A percentile compares a stretch with the other conserved stretches of the same genome.
These are phyloP conservation scores for Ochropleura plecta DNA, from an alignment of 2,888 invertebrate species.

Conservation along the genomic window DNA sequence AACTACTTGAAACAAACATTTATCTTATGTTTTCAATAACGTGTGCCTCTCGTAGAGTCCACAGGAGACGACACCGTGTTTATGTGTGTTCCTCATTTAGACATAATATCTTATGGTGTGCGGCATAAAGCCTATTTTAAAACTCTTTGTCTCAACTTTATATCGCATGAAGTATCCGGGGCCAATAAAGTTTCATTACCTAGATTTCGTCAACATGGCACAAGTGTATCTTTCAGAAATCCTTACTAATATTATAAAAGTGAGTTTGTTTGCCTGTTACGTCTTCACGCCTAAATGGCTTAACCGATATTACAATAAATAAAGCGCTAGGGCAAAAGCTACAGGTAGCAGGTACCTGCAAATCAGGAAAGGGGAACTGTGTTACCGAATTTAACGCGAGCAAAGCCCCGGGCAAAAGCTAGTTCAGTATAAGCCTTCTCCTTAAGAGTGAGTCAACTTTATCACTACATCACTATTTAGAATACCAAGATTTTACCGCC, in stretches of 20 bases:
- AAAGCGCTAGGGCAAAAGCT: too few relatives aligned
- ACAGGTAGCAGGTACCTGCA: too few relatives aligned
- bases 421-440: too few relatives aligned
- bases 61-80: conserved; percentile 49
- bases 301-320: too few relatives aligned
- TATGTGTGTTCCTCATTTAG: conserved; percentile 29
- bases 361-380: too few relatives aligned
- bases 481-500: neutral
- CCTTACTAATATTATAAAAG: too few relatives aligned
- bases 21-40: conserved; percentile 56
- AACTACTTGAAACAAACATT: conserved; percentile 61
- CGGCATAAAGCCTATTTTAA: conserved; percentile 31
- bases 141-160: conserved; percentile 40
- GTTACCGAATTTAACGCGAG: too few relatives aligned
- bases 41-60: conserved; percentile 30
- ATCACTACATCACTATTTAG: neutral
- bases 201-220: neutral
- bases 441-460: neutral
- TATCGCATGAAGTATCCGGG: conserved; percentile 2
- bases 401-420: too few relatives aligned
- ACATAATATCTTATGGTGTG: conserved; percentile 26
- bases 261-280: too few relatives aligned
- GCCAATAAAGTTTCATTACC: conserved; percentile 2
- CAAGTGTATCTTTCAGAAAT: too few relatives aligned
- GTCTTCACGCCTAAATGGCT: too few relatives aligned